A percentile compares a stretch with the other conserved stretches of the same genome.
Conservation (phyloP, 2,113 vertebrate species). For the Loxodonta africana region DNA sequence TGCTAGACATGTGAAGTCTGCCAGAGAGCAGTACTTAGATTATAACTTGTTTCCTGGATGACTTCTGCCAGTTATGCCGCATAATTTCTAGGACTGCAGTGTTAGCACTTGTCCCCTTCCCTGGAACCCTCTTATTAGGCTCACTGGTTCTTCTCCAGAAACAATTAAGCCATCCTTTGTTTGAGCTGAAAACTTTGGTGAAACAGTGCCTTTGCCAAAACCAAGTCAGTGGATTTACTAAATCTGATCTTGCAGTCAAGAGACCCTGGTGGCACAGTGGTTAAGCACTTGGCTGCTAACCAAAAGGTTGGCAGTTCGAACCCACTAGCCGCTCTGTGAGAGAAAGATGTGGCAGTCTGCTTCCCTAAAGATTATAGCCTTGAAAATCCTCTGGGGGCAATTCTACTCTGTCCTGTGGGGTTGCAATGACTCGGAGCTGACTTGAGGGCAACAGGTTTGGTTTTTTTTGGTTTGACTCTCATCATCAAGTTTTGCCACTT, state of each 20-base stretch:
- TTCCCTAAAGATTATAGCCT: too few relatives aligned
- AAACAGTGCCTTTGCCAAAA: constrained; percentile 20
- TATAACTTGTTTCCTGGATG: constrained; percentile 33
- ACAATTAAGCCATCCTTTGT: constrained; percentile 29
- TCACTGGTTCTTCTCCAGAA: constrained; percentile 44
- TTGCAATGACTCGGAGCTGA: background rate
- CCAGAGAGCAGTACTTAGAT: constrained; percentile 28
- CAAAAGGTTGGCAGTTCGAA: background rate
- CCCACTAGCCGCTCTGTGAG: too few relatives aligned
- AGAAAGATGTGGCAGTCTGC: too few relatives aligned
- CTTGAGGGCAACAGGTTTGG: background rate
- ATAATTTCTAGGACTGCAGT: background rate
- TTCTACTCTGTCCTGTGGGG: background rate
- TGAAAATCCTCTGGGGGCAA: background rate
- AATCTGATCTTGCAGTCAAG: constrained; percentile 30
- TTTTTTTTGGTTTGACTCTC: background rate
- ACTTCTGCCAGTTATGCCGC: background rate
- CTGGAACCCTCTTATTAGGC: constrained; percentile 26
- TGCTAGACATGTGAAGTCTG: background rate
- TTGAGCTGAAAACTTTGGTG: constrained; percentile 42
- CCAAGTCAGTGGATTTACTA: background rate
- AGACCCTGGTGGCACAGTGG: too few relatives aligned
- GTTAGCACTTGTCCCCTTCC: background rate
- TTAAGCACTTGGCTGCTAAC: background rate
- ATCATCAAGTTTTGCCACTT: constrained; percentile 40